Base-by-base conservation (phyloP, 2,113 vertebrate genomes). In the Noturus placidus region DNA sequence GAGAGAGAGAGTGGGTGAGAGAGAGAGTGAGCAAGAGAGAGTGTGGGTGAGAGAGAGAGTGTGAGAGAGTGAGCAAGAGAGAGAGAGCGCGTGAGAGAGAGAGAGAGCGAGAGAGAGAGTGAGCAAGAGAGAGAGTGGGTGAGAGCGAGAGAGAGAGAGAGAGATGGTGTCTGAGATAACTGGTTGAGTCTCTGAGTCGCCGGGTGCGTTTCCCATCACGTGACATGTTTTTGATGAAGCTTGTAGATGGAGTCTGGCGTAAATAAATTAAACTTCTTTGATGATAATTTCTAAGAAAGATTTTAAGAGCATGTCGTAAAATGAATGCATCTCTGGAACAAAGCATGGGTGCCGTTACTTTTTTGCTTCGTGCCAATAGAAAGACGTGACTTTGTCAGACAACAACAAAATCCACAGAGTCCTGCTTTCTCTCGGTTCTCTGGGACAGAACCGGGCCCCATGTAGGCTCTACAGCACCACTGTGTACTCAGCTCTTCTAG, bases 21-120 rank as follows among this genome's bases (percentile, higher is more conserved):
- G n/a, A n/a, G n/a, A n/a, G n/a, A n/a, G n/a, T n/a, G n/a, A n/a
- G 15, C 2, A 6, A 0, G 30, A 35, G 15, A 8, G 15, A 0
- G 30, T 19, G 52, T 54, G 25, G 17, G 15, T 4, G 15, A 0
- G 30, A 35, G 15, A 8, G 15, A 0, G 30, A 35, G 52, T 54
- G 25, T 4, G 15, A 8, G 15, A 0, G 30, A 35, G 52, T 54
- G 25, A 8, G 15, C 2, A 6, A 0, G 30, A 35, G 15, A 8
- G 15, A 0, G 33, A 38, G 17, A 9, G 17, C 0, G 33, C 20
- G 17, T 3, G 17, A 0, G 33, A 38, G 17, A 3, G 17, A 0
- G 33, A 20, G 17, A 9, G 17, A 0, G 17, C 20, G 27, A 3
- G 1, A 38, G 33, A 38, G 17, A 9, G 33, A 38, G 6, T 7